Percentiles rank a stretch among this genome's conserved stretches.
Conservation (phyloP, 2,888 invertebrate genomes). For the Camptogramma bilineatum region DNA sequence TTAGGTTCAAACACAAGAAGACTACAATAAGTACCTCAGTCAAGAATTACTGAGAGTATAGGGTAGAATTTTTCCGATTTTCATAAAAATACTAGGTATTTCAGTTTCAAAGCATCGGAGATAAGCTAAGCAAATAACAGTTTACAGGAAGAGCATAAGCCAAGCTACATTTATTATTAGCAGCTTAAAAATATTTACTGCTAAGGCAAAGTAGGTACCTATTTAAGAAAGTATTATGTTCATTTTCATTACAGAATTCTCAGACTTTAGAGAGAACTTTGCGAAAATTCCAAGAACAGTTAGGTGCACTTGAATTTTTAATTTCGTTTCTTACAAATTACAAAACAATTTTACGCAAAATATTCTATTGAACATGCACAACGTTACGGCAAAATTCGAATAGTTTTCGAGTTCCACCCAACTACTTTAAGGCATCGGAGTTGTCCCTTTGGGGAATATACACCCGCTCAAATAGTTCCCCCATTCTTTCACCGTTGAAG, state of each 20-base stretch:
- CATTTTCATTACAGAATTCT: background rate
- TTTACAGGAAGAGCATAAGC: background rate
- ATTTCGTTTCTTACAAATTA: background rate
- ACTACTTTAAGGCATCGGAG: slow-evolving; percentile 52
- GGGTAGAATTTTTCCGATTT: too few relatives aligned
- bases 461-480: slow-evolving; percentile 71
- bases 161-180: background rate
- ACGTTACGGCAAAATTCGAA: slow-evolving; percentile 28
- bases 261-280: background rate
- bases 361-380: slow-evolving; percentile 5
- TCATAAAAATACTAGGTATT: background rate
- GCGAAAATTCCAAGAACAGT: background rate
- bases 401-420: slow-evolving; percentile 38
- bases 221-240: background rate
- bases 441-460: slow-evolving; percentile 74
- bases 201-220: background rate
- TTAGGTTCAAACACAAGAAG: too few relatives aligned
- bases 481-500: slow-evolving; percentile 68
- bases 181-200: background rate
- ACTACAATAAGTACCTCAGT: too few relatives aligned
- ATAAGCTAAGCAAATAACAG: background rate
- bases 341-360: background rate
- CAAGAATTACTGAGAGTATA: too few relatives aligned
- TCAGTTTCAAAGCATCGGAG: background rate
- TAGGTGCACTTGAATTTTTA: background rate